Base-by-base conservation (phyloP, 2,888 invertebrate species). In the Buathra laborator region DNA sequence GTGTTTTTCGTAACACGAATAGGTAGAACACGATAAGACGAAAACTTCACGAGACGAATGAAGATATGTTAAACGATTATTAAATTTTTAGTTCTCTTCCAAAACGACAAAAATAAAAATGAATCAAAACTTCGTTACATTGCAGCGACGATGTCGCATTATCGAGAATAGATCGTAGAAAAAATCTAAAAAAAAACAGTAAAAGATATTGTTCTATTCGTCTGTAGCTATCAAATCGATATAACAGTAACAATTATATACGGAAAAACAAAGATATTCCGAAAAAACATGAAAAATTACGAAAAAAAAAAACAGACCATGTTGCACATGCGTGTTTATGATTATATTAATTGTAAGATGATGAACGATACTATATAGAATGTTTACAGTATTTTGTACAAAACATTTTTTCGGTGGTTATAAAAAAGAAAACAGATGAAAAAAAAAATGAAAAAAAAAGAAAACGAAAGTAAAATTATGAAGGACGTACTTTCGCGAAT, bases 361-460 rank as follows among this genome's bases (percentile, higher is more conserved):
- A 86, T 64, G 74, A 85, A 75, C 70, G 72, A 85, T 86, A 72
- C 81, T 84, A 81, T 79, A 85, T 85, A 56, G 82, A 85, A 79
- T 79, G 81, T 81, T 85, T 85, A 79, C 85, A 91, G 89, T 91
- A 92, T 93, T 93, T 93, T 93, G 92, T 93, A 93, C 90, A 92
- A 91, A 92, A 87, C 89, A 89, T 91, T 87, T 87, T 90, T 92
- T 90, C 56, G 91, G 89, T 89, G 87, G 84, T 90, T 91, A 88
- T 29, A 89, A 89, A 87, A 53, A 56, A 24, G 10, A 56, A 24
- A 56, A 24, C 24, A 7, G 19, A 53, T 19, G 19, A 48, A 88
- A 83, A 84, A 84, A 86, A 84, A 86, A 88, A 83, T 74, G 51
- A 44, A 53, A 46, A 64, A 66, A 76, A 53, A 66, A 43, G 66